Evolutionary conservation across 2,888 invertebrate genomes (phyloP), one percentile per base, ranked within the genome.

Genomic region (Thereva nobilitata): DNA sequence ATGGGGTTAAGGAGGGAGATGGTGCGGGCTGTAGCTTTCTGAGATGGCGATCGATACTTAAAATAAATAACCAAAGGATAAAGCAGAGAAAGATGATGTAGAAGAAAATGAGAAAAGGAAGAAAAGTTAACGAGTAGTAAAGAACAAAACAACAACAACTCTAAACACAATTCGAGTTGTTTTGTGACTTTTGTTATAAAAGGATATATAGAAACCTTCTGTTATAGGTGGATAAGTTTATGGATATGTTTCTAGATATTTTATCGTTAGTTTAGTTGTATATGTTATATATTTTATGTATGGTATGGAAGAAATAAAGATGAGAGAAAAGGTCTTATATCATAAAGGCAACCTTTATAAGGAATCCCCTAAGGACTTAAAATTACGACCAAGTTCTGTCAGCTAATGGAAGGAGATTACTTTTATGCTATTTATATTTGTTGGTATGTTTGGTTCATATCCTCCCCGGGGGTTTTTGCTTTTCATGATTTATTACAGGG

Each of bases 341-440:
- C 59, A 64, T 38, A 37, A 49, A 56, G 47, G 47, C 44, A 64
- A 64, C 23, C 50, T 64, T 69, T 53, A 63, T 69, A 69, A 69
- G 67, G 67, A 69, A 69, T 67, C 61, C 69, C 69, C 67, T 23
- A 55, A 67, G 69, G 69, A 69, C 37, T 66, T 67, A 59, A 67
- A 67, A 67, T 67, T 67, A 69, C 69, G 67, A 67, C 64, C 67
- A 69, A 69, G 69, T 69, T 64, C 67, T 59, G 67, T 67, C 55
- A 23, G 57, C 44, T 69, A 67, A 69, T 67, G 65, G 53, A 69
- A 67, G 65, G 68, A 68, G 68, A 65, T 59, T 68, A 65, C 57
- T 53, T 68, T 54, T 40, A 55, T 68, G 63, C 9, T 66, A 49
- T 49, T 50, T 66, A 63, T 56, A 55, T 64, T 56, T 23, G 55